These are phyloP conservation scores for Pipa parva DNA, from an alignment of 2,113 vertebrate genomes.

Conservation along the genomic window DNA sequence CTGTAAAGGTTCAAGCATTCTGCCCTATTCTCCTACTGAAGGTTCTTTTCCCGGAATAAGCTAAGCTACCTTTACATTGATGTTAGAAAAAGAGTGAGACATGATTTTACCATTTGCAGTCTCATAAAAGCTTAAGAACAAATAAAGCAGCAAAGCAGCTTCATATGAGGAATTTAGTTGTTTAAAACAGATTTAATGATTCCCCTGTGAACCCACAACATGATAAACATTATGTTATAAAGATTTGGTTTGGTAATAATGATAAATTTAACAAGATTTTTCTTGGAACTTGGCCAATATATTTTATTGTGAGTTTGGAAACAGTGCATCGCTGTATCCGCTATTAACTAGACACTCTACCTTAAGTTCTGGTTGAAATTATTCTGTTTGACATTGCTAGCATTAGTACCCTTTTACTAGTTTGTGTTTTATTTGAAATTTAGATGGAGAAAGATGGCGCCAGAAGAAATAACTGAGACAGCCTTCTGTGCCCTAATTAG, in stretches of 20 bases:
- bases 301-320: neutral
- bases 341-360: neutral
- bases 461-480: too few species aligned
- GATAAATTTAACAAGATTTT: neutral
- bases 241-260: too few species aligned
- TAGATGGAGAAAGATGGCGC: too few species aligned
- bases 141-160: neutral
- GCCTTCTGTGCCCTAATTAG: too few species aligned
- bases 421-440: neutral
- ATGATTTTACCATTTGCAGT: neutral
- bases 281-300: neutral
- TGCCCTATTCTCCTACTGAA: too few species aligned
- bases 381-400: neutral
- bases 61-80: too few species aligned
- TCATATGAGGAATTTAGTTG: too few species aligned
- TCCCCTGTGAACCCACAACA: neutral
- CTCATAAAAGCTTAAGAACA: neutral
- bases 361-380: neutral
- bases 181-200: neutral
- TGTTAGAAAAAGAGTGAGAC: neutral
- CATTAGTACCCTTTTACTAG: neutral
- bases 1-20: too few species aligned
- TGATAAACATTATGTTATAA: neutral
- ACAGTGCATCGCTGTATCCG: neutral
- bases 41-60: too few species aligned